Evolutionary conservation across 30 jellyfish, hydroid and myxozoan genomes (phyloP).

Genomic region (Hydractinia symbiolongicarpus): DNA sequence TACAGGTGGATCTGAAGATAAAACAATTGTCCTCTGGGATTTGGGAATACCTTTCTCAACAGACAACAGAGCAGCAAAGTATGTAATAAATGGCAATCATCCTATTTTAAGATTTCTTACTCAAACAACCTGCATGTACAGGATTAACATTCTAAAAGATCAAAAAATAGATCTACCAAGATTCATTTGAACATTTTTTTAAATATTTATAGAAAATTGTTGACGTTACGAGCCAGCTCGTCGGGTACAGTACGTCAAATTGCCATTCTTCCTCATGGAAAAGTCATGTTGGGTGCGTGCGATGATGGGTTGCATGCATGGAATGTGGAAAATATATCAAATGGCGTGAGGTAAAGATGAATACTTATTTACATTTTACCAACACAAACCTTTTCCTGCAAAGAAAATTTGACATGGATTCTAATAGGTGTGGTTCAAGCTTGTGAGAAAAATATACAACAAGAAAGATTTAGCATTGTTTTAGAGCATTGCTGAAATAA

Average conservation of each 20-base stretch:
- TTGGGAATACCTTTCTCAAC: conserved; percentile 67
- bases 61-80: conserved; percentile 26
- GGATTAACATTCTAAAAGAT: no score
- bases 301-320: conserved; percentile 97
- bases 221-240: conserved; percentile 68
- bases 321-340: conserved; percentile 40
- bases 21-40: conserved; percentile 89
- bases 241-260: conserved; percentile 57
- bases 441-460: no score
- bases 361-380: not conserved
- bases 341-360: not conserved
- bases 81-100: not conserved
- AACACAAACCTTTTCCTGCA: no score
- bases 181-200: not conserved
- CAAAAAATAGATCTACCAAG: no score
- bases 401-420: no score
- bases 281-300: conserved; percentile 72
- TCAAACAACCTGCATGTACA: no score
- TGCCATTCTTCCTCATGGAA: conserved; percentile 85
- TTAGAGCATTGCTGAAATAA: no score
- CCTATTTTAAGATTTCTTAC: not conserved
- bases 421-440: no score
- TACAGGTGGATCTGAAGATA: conserved; percentile 99
- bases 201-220: conserved; percentile 32
- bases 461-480: no score